Base-by-base conservation (phyloP, 2,888 invertebrate genomes). In the Rhorus exstirpatorius region DNA sequence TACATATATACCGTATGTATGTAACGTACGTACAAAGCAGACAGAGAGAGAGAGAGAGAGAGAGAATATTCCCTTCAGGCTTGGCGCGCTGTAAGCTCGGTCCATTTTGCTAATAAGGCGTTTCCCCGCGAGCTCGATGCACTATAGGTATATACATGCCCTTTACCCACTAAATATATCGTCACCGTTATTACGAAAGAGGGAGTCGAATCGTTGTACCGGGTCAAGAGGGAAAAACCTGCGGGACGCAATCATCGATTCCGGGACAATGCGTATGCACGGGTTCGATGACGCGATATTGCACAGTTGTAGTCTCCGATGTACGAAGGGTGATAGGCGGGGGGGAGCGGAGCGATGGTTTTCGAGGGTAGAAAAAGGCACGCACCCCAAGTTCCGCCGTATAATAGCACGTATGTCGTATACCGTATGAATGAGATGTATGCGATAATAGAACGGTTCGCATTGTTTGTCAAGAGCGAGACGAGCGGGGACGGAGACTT, bases 71-170 rank as follows among this genome's bases (percentile, higher is more conserved):
- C 75, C 76, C 75, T 75, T 74, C 81, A 49, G 83, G 63, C 81
- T 38, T 44, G 44, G 31, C 21, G 65, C 65, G 71, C 65, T 75
- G 49, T 75, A 38, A 78, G 79, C 68, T 53, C 65, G 75, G 84
- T 83, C 88, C 89, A 90, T 89, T 88, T 88, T 86, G 86, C 86
- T 89, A 90, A 90, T 90, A 88, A 89, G 88, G 87, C 86, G 87
- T 85, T 90, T 86, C 84, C 84, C 82, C 65, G 44, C 17, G 44
- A 61, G 65, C 26, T 53, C 63, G 31, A 53, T 44, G 19, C 46
- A 58, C 44, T 31, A 65, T 41, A n/a, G n/a, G n/a, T n/a, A 19
- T 44, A 44, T 63, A 19, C n/a, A 46, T 44, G 31, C 26, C 49
- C 31, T 55, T 10, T 24, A 60, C 41, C 71, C 10, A 58, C 55